Evolutionary conservation across 2,113 vertebrate genomes (phyloP), one percentile per base, ranked within the genome.

Genomic region (Felis chaus): DNA sequence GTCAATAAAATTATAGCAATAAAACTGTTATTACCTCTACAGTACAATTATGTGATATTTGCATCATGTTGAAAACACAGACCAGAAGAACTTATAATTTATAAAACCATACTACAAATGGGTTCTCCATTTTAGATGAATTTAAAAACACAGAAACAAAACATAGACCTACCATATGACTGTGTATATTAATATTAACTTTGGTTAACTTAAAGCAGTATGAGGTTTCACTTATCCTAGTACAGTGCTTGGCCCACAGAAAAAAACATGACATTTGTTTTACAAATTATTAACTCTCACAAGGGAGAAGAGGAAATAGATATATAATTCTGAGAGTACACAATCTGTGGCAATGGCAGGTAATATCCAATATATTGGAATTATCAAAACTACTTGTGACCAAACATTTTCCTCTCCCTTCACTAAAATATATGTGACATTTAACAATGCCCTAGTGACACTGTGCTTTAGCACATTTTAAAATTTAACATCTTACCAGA

Each of bases 321-420:
- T 68, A 66, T 33, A 65, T 73, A 69, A 96, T 84, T 89, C 39
- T 53, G 74, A 92, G 29, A 92, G 18, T 55, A 87, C 3, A 48
- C 15, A 73, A 50, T 8, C 31, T 68, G n/a, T 63, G 74, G 57
- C 41, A 78, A 88, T 63, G 21, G 86, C 10, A 76, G 53, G 29
- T 85, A 84, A 53, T 61, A 82, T 14, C 29, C 33, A 78, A 79
- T 63, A 53, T 27, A 57, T 41, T 63, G 11, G 11, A 89, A 85
- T 83, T 96, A 95, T 3, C 29, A 84, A 94, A 71, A 48, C 78
- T 31, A 85, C 25, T 94, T 81, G 65, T 86, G 25, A 69, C 65
- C n/a, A 7, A 93, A 41, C 18, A 87, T 88, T 85, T 89, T 83
- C 68, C 68, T 90, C 71, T 95, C n/a, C 79, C 45, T 85, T 82